phyloP scores from a whole-genome alignment of 2,113 vertebrate species.

The Thymallus thymallus region DNA sequence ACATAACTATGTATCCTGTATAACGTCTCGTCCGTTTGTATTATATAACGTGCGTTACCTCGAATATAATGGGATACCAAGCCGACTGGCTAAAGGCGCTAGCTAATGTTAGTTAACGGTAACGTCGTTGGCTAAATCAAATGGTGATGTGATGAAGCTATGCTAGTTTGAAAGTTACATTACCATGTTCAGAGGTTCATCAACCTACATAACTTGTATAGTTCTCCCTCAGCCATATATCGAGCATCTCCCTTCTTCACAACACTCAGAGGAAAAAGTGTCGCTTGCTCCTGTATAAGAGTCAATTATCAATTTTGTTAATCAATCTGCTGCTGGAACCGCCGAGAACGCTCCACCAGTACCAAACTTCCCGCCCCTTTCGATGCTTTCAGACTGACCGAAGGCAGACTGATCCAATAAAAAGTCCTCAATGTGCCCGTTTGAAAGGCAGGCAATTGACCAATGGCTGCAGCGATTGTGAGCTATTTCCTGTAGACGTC shows the following conservation, averaged over 20 bases:
- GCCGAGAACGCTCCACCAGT: conserved; percentile 36
- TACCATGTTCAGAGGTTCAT: conserved; percentile 17
- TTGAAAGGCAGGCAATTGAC: conserved; percentile 7
- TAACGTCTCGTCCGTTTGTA: no score
- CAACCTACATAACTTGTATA: neutral
- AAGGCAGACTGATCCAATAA: conserved; percentile 54
- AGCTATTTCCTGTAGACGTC: neutral
- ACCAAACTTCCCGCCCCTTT: conserved; percentile 67
- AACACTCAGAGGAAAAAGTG: neutral
- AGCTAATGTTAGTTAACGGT: neutral
- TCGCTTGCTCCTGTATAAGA: neutral
- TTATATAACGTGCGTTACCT: neutral
- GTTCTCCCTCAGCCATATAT: neutral
- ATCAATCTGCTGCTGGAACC: conserved; percentile 30
- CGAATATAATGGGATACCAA: neutral
- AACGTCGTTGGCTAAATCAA: neutral
- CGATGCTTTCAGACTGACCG: conserved; percentile 24
- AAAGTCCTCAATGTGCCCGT: conserved; percentile 5
- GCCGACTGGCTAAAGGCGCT: no score
- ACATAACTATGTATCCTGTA: no score
- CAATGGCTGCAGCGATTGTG: neutral
- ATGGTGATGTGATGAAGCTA: neutral
- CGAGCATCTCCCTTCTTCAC: neutral
- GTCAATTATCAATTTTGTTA: conserved; percentile 11
- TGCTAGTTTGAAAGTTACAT: neutral